Conservation (phyloP, 2,888 invertebrate species). For the Lasioglossum morio region DNA sequence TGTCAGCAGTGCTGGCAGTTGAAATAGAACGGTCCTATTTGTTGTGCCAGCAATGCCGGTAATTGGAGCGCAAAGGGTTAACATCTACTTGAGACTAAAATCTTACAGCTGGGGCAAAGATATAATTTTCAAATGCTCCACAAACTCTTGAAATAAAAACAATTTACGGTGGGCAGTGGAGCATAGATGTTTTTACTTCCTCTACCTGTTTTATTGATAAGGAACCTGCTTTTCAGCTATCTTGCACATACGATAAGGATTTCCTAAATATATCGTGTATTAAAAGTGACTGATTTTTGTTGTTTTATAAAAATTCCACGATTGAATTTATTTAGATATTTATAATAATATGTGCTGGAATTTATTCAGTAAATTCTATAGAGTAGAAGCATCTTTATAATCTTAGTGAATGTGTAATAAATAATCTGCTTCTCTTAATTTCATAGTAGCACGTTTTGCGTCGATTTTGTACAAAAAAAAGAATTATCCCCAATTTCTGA, state of each 20-base stretch:
- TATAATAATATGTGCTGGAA: background rate
- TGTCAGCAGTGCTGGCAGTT: constrained; percentile 6
- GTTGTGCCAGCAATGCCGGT: constrained; percentile 11
- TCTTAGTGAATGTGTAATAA: too few species aligned
- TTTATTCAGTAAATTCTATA: background rate
- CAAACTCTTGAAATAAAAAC: background rate
- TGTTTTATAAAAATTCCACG: background rate
- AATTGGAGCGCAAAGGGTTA: constrained; percentile 9
- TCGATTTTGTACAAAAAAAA: too few species aligned
- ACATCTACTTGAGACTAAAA: background rate
- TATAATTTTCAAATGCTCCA: background rate
- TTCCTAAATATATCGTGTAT: background rate
- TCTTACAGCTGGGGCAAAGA: background rate
- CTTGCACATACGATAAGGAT: background rate
- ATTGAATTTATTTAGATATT: background rate
- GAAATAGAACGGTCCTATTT: constrained; percentile 1
- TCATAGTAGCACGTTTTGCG: too few species aligned
- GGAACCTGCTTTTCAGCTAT: background rate
- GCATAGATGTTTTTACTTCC: background rate
- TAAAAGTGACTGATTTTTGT: background rate
- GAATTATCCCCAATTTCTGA: too few species aligned
- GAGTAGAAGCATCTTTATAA: background rate
- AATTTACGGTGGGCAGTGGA: background rate
- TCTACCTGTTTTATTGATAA: background rate
- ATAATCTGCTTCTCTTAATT: too few species aligned